These are phyloP conservation scores for Paracanthobrama guichenoti DNA, from an alignment of 2,113 vertebrate genomes.

Conservation along the genomic window DNA sequence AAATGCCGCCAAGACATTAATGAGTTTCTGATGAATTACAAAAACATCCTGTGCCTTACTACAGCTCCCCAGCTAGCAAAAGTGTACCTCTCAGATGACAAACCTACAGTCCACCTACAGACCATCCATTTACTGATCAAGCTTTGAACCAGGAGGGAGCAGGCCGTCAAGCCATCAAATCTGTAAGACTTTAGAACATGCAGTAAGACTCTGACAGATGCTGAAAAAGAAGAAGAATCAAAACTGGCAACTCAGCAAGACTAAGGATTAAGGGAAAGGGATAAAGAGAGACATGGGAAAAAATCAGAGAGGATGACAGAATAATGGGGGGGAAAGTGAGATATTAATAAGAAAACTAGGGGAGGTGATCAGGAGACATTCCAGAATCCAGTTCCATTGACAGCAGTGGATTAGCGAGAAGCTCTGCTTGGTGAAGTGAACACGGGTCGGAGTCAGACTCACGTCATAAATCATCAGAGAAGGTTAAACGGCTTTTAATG, in stretches of 20 bases:
- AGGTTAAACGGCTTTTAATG: constrained; percentile 67
- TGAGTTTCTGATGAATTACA: constrained; percentile 57
- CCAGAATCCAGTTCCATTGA: constrained; percentile 36
- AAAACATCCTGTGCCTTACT: constrained; percentile 24
- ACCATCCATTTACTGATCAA: background rate
- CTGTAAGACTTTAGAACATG: background rate
- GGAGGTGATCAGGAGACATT: constrained; percentile 44
- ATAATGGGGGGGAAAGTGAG: constrained; percentile 12
- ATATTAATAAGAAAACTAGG: constrained; percentile 29
- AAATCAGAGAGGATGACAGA: constrained; percentile 29
- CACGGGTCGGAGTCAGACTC: constrained; percentile 53
- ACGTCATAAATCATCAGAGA: constrained; percentile 72
- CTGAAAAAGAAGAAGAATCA: constrained; percentile 21
- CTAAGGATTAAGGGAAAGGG: constrained; percentile 14
- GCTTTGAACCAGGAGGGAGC: background rate
- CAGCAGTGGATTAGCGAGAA: constrained; percentile 53
- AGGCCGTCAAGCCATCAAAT: background rate
- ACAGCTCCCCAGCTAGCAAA: background rate
- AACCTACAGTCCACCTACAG: background rate
- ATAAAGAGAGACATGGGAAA: constrained; percentile 9
- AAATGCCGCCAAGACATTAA: constrained; percentile 45
- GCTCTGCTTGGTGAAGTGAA: constrained; percentile 67
- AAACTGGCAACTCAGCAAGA: constrained; percentile 39
- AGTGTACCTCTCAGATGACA: too few relatives aligned
- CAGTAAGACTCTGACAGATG: constrained; percentile 14